Base-by-base conservation (phyloP, 2,797 vertebrate genomes). In the Hemibagrus guttatus region DNA sequence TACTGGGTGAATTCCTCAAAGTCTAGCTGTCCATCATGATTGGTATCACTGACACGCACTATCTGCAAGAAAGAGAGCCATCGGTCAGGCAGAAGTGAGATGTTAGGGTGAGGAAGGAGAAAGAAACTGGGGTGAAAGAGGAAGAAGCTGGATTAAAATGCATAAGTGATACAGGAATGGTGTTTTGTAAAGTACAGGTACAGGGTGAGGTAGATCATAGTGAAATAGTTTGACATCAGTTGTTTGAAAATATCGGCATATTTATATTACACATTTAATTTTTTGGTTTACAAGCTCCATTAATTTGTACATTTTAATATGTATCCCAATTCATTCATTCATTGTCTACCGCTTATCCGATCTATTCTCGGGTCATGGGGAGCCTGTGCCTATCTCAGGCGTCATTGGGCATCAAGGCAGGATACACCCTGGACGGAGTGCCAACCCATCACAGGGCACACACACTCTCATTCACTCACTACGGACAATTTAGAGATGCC, bases 1-100 rank as follows among this genome's bases (percentile, higher is more conserved):
- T 97, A 98, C 83, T 91, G 93, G 1, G 92, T 94, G 87, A 98
- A 98, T 92, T 97, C 96, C 85, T 96, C 93, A 88, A 97, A 95
- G 91, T 96, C 95, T 84, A 98, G 93, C 86, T 96, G 89, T 0
- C 95, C 96, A 28, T 96, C 95, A 0, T 92, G 92, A 88, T 96
- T 95, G 63, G 90, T 90, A 88, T 96, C 96, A 0, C 94, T 95
- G 68, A 93, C 93, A 0, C 93, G 93, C 72, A 96, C 94, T 19
- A 96, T 95, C 93, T 95, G 93, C 92, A 94, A 89, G 35, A 49
- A 63, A 9, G 63, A 61, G 14, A 23, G 58, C 3, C 56, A 59
- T 59, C 6, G 14, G 56, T 39, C 19, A 59, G 19, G 9, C 0
- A 78, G 9, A 19, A 63, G 6, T 46, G 23, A 61, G 31, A 80